Evolutionary conservation across 1,140 invertebrate species (phyloP).

Genomic region (Littorina saxatilis): DNA sequence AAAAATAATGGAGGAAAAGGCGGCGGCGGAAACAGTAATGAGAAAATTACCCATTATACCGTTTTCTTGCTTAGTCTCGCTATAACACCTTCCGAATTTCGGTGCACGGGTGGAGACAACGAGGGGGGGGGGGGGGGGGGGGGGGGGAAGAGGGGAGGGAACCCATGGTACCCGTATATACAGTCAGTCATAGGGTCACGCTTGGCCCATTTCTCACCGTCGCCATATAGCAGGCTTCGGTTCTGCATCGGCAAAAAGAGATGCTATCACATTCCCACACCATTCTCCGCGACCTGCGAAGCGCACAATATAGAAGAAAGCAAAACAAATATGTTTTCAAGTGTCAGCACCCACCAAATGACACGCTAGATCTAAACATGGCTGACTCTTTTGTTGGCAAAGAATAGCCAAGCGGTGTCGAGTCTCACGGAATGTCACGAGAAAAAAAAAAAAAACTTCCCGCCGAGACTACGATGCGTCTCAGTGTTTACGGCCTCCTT

Average conservation of each 20-base stretch:
- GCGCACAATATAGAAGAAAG: conserved; percentile 25
- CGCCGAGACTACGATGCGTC: not conserved
- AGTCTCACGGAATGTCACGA: conserved; percentile 16
- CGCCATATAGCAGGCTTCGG: too few relatives aligned
- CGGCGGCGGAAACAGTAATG: too few relatives aligned
- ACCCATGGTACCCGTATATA: too few relatives aligned
- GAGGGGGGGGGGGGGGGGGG: too few relatives aligned
- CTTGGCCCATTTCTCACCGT: too few relatives aligned
- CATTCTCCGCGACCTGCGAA: not conserved
- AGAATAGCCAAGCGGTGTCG: conserved; percentile 22
- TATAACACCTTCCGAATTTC: too few relatives aligned
- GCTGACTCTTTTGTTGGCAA: conserved; percentile 8
- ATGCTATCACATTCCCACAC: conserved; percentile 7
- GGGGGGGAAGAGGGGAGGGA: not conserved
- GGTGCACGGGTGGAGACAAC: too few relatives aligned
- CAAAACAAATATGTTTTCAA: conserved; percentile 42
- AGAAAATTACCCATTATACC: too few relatives aligned
- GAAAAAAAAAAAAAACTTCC: not conserved
- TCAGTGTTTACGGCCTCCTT: not conserved
- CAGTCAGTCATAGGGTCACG: too few relatives aligned
- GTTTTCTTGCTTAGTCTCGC: too few relatives aligned
- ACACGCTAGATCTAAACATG: conserved; percentile 32
- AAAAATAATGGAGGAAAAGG: not conserved
- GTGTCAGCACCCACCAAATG: conserved; percentile 32
- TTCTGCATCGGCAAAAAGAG: too few relatives aligned